Percentiles rank a stretch among this genome's conserved stretches.
Conservation (phyloP, 2,113 vertebrate species). For the Theristicus caerulescens region DNA sequence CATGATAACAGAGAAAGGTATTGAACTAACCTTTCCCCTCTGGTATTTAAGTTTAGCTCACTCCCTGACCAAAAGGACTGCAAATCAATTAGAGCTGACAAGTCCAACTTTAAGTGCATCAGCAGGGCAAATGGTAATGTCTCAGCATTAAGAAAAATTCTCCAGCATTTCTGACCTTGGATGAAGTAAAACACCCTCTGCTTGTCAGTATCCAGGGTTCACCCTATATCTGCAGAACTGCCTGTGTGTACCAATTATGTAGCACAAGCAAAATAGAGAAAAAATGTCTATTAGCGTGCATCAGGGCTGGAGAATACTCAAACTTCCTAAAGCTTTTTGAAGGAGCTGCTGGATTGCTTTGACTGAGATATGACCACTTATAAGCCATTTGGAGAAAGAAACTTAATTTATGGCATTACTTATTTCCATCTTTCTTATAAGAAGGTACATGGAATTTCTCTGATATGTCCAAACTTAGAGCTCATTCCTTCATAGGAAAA, state of each 20-base stretch:
- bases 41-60: background rate
- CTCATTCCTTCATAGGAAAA: background rate
- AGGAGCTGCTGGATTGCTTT: background rate
- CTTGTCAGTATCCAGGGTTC: background rate
- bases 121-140: background rate
- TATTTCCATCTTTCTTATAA: background rate
- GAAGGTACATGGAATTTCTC: background rate
- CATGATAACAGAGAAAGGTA: background rate
- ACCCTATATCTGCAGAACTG: background rate
- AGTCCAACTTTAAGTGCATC: background rate
- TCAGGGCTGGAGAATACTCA: background rate
- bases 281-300: background rate
- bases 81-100: constrained; percentile 40
- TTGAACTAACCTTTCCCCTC: constrained; percentile 16
- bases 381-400: background rate
- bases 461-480: background rate
- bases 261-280: background rate
- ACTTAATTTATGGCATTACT: background rate
- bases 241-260: background rate
- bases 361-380: background rate
- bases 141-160: background rate
- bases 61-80: constrained; percentile 8
- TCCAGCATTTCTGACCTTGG: constrained; percentile 4
- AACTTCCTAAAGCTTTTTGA: background rate
- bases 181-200: background rate